Conservation (phyloP, 2,113 vertebrate species). For the Setophaga coronata region DNA sequence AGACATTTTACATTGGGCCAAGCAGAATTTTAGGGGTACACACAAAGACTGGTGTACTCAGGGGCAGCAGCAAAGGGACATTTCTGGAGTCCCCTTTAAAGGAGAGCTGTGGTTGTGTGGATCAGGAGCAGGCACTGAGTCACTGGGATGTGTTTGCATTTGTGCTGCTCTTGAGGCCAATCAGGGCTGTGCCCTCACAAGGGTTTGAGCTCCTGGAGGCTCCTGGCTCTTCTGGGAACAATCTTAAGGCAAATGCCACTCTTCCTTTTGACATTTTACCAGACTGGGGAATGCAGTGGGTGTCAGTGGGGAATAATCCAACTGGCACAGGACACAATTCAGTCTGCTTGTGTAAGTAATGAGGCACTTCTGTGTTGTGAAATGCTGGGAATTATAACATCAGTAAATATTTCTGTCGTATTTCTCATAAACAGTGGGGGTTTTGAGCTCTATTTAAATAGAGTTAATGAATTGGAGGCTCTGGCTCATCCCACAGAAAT, state of each 20-base stretch:
- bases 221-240: not conserved
- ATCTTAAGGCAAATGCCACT: not conserved
- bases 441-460: not conserved
- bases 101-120: not conserved
- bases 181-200: not conserved
- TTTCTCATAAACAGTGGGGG: not conserved
- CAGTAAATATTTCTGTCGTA: constrained; percentile 1
- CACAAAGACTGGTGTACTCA: not conserved
- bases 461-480: not conserved
- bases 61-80: rapidly evolving
- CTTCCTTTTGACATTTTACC: constrained; percentile 3
- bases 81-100: not conserved
- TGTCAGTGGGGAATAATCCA: constrained; percentile 6
- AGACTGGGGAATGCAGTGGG: constrained; percentile 34
- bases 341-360: not conserved
- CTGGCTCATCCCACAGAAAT: not conserved
- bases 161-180: not conserved
- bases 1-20: not conserved
- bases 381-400: not conserved
- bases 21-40: rapidly evolving
- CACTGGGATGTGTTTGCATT: not conserved
- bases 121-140: not conserved
- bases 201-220: not conserved
- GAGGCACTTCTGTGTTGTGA: not conserved
- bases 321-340: not conserved